A percentile compares a stretch with the other conserved stretches of the same genome.
These are phyloP conservation scores for Megaceryle alcyon DNA, from an alignment of 2,797 vertebrate species.

Conservation along the genomic window DNA sequence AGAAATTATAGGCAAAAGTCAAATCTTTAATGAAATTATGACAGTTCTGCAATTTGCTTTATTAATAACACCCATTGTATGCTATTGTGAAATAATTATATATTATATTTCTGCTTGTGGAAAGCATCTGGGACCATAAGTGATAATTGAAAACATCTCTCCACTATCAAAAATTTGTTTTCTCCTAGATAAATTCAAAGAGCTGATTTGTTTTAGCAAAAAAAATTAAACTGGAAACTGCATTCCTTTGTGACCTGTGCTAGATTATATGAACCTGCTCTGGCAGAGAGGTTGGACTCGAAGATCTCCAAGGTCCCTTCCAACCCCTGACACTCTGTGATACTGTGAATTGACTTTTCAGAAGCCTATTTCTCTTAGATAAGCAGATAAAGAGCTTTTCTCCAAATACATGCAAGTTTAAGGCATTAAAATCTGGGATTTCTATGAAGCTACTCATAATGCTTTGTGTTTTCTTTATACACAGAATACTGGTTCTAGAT, in stretches of 20 bases:
- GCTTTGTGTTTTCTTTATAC: not conserved
- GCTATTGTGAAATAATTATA: not conserved
- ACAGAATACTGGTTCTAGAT: not conserved
- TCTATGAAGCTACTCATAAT: not conserved
- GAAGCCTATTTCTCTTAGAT: not conserved
- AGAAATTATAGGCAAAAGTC: not conserved
- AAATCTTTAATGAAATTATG: not conserved
- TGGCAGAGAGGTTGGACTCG: too few species aligned
- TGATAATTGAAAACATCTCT: not conserved
- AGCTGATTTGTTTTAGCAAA: not conserved
- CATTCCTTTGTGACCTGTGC: too few species aligned
- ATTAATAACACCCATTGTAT: not conserved
- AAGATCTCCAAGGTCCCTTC: too few species aligned
- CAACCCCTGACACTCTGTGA: too few species aligned
- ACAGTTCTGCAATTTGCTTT: not conserved
- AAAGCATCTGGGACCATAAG: not conserved
- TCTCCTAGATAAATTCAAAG: not conserved
- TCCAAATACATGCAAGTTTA: not conserved
- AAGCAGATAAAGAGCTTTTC: not conserved
- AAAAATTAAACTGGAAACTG: not conserved
- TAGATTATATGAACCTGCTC: too few species aligned
- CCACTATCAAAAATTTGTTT: not conserved
- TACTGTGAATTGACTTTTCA: not conserved
- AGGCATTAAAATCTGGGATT: not conserved
- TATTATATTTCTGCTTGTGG: not conserved